Evolutionary conservation across 2,888 invertebrate species (phyloP).

Genomic region (Incurvaria masculella): DNA sequence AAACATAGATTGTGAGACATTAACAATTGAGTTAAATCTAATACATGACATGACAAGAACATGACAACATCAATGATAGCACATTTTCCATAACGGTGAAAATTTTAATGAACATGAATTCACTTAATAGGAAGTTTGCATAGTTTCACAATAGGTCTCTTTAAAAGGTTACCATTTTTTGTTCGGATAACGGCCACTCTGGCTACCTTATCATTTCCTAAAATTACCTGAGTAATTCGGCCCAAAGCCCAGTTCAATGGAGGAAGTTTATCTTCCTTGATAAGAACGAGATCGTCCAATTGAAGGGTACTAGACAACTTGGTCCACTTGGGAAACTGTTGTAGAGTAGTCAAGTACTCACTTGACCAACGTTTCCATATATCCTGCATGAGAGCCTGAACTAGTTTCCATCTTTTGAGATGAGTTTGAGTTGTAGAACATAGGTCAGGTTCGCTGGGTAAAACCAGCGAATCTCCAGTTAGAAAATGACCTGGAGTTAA

Average conservation of each 20-base stretch:
- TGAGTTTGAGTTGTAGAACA: not conserved
- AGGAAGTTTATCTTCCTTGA: not conserved
- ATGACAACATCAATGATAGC: too few relatives aligned
- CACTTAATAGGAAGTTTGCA: too few relatives aligned
- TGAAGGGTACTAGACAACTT: not conserved
- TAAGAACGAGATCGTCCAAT: not conserved
- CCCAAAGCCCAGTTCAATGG: not conserved
- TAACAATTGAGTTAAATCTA: too few relatives aligned
- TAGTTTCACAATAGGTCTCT: too few relatives aligned
- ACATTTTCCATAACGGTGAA: too few relatives aligned
- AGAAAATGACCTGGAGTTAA: conserved; percentile 19
- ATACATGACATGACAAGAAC: too few relatives aligned
- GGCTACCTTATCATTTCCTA: too few relatives aligned
- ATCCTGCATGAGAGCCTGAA: conserved; percentile 18
- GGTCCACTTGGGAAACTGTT: not conserved
- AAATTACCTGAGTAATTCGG: too few relatives aligned
- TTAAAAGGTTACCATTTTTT: too few relatives aligned
- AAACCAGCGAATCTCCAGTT: conserved; percentile 12
- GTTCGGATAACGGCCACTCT: too few relatives aligned
- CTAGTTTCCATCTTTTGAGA: conserved; percentile 16
- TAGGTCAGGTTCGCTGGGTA: conserved; percentile 9
- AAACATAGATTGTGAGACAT: too few relatives aligned
- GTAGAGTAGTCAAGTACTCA: conserved; percentile 16
- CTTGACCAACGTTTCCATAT: conserved; percentile 17
- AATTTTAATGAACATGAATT: too few relatives aligned